Evolutionary conservation across 2,888 invertebrate species (phyloP).

Genomic region (Epistrophella euchroma): DNA sequence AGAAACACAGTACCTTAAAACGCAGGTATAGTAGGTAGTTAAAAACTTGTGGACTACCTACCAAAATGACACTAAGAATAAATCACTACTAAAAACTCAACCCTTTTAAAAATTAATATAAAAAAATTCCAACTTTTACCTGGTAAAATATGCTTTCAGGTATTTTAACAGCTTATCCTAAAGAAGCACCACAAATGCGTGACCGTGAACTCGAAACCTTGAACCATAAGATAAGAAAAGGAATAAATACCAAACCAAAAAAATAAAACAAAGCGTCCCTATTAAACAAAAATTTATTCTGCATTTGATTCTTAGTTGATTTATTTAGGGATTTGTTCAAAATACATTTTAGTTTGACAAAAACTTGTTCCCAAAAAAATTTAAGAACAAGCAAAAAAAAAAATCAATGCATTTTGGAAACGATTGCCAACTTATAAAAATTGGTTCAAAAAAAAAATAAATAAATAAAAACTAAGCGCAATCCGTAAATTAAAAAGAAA

Average conservation of each 20-base stretch:
- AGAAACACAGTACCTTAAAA: neutral
- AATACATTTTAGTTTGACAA: conserved; percentile 11
- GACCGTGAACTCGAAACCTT: conserved; percentile 58
- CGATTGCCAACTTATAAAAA: neutral
- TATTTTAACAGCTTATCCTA: neutral
- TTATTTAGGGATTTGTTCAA: conserved; percentile 21
- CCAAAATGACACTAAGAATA: neutral
- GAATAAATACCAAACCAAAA: neutral
- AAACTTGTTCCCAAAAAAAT: conserved; percentile 38
- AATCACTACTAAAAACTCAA: neutral
- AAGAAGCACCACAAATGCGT: conserved; percentile 29
- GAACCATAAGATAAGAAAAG: conserved; percentile 17
- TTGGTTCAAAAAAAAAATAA: too few species aligned
- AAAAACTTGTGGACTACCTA: neutral
- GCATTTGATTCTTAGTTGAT: conserved; percentile 5
- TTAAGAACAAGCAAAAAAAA: neutral
- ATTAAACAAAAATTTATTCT: neutral
- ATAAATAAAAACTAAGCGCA: too few species aligned
- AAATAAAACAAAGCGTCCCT: neutral
- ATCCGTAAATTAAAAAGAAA: too few species aligned
- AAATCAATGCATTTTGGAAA: conserved; percentile 26
- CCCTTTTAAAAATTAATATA: neutral
- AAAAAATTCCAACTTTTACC: neutral
- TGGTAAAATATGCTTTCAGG: neutral
- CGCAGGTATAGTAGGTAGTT: neutral